Evolutionary conservation across 1,140 invertebrate species (phyloP).

Genomic region (Sinella curviseta): DNA sequence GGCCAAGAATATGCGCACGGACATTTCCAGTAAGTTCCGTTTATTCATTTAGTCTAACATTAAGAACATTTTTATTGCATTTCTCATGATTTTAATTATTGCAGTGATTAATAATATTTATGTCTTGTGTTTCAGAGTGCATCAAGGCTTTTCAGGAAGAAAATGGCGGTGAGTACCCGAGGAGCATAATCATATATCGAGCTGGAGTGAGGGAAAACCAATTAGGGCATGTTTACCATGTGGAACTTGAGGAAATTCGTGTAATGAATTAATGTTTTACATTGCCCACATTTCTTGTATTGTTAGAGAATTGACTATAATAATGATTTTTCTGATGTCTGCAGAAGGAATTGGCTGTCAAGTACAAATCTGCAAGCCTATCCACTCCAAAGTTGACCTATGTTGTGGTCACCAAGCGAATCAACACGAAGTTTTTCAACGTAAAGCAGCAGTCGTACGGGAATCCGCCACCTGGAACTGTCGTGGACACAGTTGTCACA

Average conservation of each 20-base stretch:
- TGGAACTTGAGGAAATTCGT: constrained; percentile 16
- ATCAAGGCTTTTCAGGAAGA: constrained; percentile 55
- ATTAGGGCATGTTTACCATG: constrained; percentile 53
- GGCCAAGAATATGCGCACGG: constrained; percentile 63
- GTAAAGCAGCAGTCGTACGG: background rate
- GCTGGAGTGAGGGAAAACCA: constrained; percentile 86
- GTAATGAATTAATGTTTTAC: too few species aligned
- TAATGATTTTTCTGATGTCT: constrained; percentile 1
- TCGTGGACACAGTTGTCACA: constrained; percentile 62
- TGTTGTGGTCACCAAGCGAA: constrained; percentile 62
- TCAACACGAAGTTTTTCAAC: constrained; percentile 59
- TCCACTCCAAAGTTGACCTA: constrained; percentile 60
- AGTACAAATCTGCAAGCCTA: background rate
- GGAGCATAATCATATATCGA: constrained; percentile 68
- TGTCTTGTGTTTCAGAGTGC: constrained; percentile 54
- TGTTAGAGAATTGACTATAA: too few species aligned
- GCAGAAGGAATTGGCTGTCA: background rate
- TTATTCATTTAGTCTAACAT: background rate
- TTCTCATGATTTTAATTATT: background rate
- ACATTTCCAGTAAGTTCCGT: constrained; percentile 57
- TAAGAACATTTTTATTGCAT: background rate
- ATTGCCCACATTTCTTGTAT: too few species aligned
- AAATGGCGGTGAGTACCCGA: constrained; percentile 54
- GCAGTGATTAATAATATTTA: background rate
- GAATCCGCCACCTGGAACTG: constrained; percentile 65